These are phyloP conservation scores for Pyrgus malvae DNA, from an alignment of 2,888 invertebrate genomes.

Conservation along the genomic window DNA sequence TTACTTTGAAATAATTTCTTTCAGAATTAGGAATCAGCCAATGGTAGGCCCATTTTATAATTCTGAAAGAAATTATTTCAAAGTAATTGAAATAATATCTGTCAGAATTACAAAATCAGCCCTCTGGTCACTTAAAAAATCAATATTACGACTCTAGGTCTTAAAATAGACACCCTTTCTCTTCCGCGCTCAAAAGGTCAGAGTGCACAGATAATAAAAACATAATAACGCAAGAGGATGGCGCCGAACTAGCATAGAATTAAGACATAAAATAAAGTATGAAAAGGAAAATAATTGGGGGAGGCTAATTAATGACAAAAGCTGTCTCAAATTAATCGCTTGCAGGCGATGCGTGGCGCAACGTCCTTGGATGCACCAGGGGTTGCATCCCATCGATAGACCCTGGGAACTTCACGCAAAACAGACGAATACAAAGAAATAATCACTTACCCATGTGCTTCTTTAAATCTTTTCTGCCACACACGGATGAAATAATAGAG, in stretches of 20 bases:
- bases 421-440: constrained; percentile 22
- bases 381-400: constrained; percentile 34
- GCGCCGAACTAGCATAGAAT: neutral
- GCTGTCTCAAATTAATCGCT: constrained; percentile 33
- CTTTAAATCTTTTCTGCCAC: constrained; percentile 88
- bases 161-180: neutral
- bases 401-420: constrained; percentile 30
- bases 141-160: constrained; percentile 19
- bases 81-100: too few relatives aligned
- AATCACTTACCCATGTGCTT: constrained; percentile 79
- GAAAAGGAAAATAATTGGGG: neutral
- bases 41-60: too few relatives aligned
- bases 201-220: neutral
- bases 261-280: neutral
- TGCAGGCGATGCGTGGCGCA: constrained; percentile 40
- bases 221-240: neutral
- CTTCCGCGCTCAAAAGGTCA: constrained; percentile 4
- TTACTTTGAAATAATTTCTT: too few relatives aligned
- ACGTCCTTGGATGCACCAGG: constrained; percentile 44
- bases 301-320: too few relatives aligned
- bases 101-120: too few relatives aligned
- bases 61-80: too few relatives aligned
- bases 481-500: constrained; percentile 92
- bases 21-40: too few relatives aligned
- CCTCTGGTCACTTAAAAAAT: constrained; percentile 9